These are phyloP conservation scores for Hydractinia symbiolongicarpus DNA, from an alignment of 30 jellyfish, hydroid and myxozoan genomes.

Conservation along the genomic window DNA sequence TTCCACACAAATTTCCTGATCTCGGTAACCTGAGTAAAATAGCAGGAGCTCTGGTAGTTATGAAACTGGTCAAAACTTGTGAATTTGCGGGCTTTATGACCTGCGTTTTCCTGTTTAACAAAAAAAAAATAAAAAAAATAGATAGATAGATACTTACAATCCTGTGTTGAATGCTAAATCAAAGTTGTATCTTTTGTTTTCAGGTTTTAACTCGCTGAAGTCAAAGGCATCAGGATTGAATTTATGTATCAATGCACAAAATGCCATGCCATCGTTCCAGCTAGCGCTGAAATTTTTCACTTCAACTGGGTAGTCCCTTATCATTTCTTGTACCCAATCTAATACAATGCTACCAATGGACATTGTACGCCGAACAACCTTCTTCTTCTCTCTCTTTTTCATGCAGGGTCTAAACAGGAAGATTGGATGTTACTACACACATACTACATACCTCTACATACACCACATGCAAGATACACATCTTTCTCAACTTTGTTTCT, in stretches of 20 bases:
- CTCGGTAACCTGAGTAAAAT: no score
- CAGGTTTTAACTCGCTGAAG: conserved; percentile 50
- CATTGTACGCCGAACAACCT: conserved; percentile 64
- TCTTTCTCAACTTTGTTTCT: no score
- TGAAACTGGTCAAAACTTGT: no score
- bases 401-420: conserved; percentile 60
- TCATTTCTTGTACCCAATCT: conserved; percentile 97
- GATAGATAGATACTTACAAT: conserved; percentile 39
- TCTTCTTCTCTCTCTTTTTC: conserved; percentile 77
- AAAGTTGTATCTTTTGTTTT: conserved; percentile 55
- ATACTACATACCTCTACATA: background rate
- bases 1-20: no score
- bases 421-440: background rate
- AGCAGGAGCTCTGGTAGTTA: no score
- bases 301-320: conserved; percentile 70
- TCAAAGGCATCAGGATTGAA: conserved; percentile 80
- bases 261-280: conserved; percentile 89
- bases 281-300: conserved; percentile 78
- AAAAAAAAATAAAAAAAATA: background rate
- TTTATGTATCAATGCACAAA: conserved; percentile 78
- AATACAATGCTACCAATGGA: conserved; percentile 83
- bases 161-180: conserved; percentile 84
- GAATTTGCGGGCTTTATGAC: no score
- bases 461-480: no score
- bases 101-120: background rate